These are phyloP conservation scores for Dysdera silvatica DNA, from an alignment of 1,140 invertebrate genomes.

Conservation along the genomic window DNA sequence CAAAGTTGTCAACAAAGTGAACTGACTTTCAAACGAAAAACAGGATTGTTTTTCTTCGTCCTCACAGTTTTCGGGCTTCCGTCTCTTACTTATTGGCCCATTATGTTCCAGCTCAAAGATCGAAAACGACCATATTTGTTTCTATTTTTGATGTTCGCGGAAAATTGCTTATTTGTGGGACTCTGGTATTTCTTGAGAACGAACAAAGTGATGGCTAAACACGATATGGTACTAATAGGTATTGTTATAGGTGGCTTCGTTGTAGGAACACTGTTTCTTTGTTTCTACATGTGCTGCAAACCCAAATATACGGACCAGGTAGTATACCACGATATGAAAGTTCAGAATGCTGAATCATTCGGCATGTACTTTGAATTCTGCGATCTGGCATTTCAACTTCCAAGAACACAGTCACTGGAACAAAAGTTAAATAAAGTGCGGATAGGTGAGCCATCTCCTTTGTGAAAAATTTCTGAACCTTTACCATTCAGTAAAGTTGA, in stretches of 20 bases:
- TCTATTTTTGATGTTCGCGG: constrained; percentile 27
- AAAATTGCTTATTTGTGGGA: constrained; percentile 30
- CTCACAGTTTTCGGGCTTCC: constrained; percentile 36
- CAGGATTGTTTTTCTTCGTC: constrained; percentile 22
- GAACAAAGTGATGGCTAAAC: neutral
- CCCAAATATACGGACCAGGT: constrained; percentile 36
- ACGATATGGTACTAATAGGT: neutral
- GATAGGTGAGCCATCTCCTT: too few relatives aligned
- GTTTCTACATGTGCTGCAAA: constrained; percentile 34
- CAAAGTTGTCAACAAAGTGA: constrained; percentile 5
- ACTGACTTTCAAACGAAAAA: neutral
- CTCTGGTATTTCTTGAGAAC: constrained; percentile 26
- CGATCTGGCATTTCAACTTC: constrained; percentile 34
- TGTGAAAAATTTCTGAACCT: too few relatives aligned
- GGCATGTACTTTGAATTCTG: constrained; percentile 39
- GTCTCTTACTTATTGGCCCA: constrained; percentile 37
- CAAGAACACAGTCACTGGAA: constrained; percentile 17
- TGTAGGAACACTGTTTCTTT: constrained; percentile 30
- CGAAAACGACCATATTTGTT: constrained; percentile 33
- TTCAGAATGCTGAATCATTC: constrained; percentile 30
- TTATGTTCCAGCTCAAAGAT: constrained; percentile 37
- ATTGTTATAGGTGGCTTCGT: neutral
- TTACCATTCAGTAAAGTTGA: too few relatives aligned
- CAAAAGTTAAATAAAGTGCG: constrained; percentile 7
- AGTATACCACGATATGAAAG: constrained; percentile 33